phyloP scores from a whole-genome alignment of 1,140 invertebrate species.

The Aphelenchoides besseyi region DNA sequence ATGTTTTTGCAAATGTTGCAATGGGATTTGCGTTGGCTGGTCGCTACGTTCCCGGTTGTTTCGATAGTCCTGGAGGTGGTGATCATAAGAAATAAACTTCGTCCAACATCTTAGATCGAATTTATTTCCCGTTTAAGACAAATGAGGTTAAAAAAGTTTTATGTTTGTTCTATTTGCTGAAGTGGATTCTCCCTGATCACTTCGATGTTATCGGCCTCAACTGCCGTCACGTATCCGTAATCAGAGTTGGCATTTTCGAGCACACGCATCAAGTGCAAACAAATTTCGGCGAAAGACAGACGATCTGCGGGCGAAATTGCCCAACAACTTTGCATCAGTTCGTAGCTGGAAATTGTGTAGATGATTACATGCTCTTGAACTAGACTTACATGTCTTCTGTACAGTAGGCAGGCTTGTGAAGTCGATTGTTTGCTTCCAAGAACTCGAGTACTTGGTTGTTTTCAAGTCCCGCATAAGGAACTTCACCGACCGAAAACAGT shows the following conservation, averaged over 20 bases:
- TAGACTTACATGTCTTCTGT: conserved; percentile 43
- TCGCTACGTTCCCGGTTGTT: too few species aligned
- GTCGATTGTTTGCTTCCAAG: conserved; percentile 38
- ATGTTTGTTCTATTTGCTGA: too few species aligned
- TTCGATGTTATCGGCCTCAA: conserved; percentile 5
- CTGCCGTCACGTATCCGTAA: conserved; percentile 9
- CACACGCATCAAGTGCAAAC: conserved; percentile 3
- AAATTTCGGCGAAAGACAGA: conserved; percentile 31
- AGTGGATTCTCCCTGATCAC: too few species aligned
- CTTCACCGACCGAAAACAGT: conserved; percentile 53
- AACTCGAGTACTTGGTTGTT: conserved; percentile 35
- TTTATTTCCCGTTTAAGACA: too few species aligned
- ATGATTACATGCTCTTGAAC: conserved; percentile 3
- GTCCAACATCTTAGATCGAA: too few species aligned
- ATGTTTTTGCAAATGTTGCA: too few species aligned
- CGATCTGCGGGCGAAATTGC: conserved; percentile 17
- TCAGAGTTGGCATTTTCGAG: conserved; percentile 21
- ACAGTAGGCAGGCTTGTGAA: conserved; percentile 41
- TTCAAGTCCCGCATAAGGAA: conserved; percentile 39
- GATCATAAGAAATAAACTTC: too few species aligned
- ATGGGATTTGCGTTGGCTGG: too few species aligned
- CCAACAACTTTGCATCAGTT: conserved; percentile 37
- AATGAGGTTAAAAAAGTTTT: too few species aligned
- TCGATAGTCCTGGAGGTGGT: too few species aligned
- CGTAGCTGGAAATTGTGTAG: conserved; percentile 29